Evolutionary conservation across 2,113 vertebrate species (phyloP).

Genomic region (Silurus meridionalis): DNA sequence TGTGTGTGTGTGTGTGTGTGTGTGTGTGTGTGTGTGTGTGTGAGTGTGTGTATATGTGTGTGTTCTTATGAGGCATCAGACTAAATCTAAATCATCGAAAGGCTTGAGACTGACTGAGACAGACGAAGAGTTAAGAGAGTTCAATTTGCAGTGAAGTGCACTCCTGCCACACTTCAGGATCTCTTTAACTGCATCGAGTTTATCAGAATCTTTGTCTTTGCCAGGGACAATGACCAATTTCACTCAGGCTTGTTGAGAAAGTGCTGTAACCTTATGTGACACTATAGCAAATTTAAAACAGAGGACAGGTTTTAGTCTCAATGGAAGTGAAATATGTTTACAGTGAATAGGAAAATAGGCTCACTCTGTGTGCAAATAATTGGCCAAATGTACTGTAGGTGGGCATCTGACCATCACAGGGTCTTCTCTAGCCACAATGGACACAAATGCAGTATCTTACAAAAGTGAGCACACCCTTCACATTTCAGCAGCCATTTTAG

Average conservation of each 20-base stretch:
- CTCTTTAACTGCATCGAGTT: constrained; percentile 31
- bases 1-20: neutral
- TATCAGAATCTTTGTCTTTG: constrained; percentile 9
- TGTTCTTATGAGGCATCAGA: constrained; percentile 29
- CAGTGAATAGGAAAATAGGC: neutral
- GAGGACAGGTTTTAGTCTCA: neutral
- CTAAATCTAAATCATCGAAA: constrained; percentile 39
- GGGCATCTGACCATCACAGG: neutral
- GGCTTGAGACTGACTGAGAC: constrained; percentile 3
- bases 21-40: neutral
- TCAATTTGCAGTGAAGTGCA: constrained; percentile 16
- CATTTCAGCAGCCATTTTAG: too few relatives aligned
- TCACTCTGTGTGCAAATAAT: neutral
- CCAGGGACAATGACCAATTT: neutral
- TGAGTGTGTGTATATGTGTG: constrained; percentile 1
- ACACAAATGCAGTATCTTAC: too few relatives aligned
- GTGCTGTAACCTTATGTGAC: neutral
- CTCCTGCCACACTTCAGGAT: constrained; percentile 22
- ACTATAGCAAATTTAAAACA: neutral
- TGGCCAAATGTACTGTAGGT: too few relatives aligned
- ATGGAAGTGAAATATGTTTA: constrained; percentile 1
- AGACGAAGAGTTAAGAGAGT: constrained; percentile 46
- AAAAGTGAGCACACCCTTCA: too few relatives aligned
- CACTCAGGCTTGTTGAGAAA: neutral
- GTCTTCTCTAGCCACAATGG: neutral